Evolutionary conservation across 2,888 invertebrate species (phyloP).

Genomic region (Yponomeuta evonymella): DNA sequence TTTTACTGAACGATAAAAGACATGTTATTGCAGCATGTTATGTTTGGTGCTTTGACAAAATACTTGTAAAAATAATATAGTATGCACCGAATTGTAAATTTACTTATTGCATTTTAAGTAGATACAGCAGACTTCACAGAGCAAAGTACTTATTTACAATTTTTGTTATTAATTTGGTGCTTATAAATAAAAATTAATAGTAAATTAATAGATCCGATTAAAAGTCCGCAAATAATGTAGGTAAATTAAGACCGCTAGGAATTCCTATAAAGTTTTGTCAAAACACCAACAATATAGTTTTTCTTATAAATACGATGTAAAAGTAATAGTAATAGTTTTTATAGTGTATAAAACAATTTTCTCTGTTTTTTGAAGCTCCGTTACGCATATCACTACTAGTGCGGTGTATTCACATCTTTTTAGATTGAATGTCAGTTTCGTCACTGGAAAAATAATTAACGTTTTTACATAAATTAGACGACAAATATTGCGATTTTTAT

Average conservation of each 20-base stretch:
- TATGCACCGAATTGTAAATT: too few species aligned
- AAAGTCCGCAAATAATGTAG: too few species aligned
- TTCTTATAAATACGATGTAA: conserved; percentile 21
- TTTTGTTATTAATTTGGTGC: not conserved
- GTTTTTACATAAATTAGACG: not conserved
- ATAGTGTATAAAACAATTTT: conserved; percentile 70
- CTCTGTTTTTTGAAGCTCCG: conserved; percentile 60
- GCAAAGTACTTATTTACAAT: too few species aligned
- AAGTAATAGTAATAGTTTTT: conserved; percentile 25
- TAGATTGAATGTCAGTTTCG: conserved; percentile 1
- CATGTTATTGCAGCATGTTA: not conserved
- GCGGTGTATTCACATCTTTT: conserved; percentile 61
- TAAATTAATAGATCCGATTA: too few species aligned
- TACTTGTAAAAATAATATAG: not conserved
- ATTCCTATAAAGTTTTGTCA: not conserved
- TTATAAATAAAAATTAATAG: too few species aligned
- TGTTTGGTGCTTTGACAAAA: not conserved
- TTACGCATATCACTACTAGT: conserved; percentile 73
- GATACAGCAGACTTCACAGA: too few species aligned
- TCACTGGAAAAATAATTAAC: not conserved
- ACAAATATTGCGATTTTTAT: not conserved
- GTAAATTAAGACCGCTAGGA: not conserved
- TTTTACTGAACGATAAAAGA: conserved; percentile 4
- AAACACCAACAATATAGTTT: not conserved
- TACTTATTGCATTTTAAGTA: too few species aligned